Evolutionary conservation across 2,113 vertebrate species (phyloP), one percentile per base, ranked within the genome.

Genomic region (Cisticola juncidis): DNA sequence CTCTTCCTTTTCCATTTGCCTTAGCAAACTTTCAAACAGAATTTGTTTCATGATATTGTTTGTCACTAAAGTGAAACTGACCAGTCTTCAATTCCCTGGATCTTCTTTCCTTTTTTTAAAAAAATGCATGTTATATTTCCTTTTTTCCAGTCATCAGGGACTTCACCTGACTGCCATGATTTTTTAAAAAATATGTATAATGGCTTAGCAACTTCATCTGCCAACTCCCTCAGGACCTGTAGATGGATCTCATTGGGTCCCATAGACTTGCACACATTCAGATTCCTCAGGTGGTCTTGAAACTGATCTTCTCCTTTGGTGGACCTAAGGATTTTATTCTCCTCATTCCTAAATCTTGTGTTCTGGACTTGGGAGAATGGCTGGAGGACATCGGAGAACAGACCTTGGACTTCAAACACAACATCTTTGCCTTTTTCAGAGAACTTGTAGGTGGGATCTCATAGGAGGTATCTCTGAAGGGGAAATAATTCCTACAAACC

Each of bases 291-390:
- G 15, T 24, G 9, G 7, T 60, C 19, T 50, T 9, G 11, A 60
- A 70, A 22, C 5, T 14, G 44, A 50, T n/a, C 19, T 9, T 81
- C 44, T 42, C 24, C 24, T 60, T 1, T 19, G 12, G 24, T 42
- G 9, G 15, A 60, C 53, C 16, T 24, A 24, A 12, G 12, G 24
- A 50, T 26, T 50, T 82, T n/a, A n/a, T 60, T 60, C 19, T 70
- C 15, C 20, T 1, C 1, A 11, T 24, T 70, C 45, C 24, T 42
- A 28, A 60, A 60, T 35, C 35, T 60, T 60, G 36, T 50, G 5
- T 50, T 70, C 44, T 70, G 45, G 36, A 12, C 7, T 19, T 42
- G 4, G 19, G 19, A 50, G 12, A 0, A 0, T 35, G 24, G 36
- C 15, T 50, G 31, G 19, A 82, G 24, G 70, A 29, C 15, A 19